Percentiles rank a stretch among this genome's conserved stretches.
These are phyloP conservation scores for Mirounga angustirostris DNA, from an alignment of 2,113 vertebrate genomes.

Conservation along the genomic window DNA sequence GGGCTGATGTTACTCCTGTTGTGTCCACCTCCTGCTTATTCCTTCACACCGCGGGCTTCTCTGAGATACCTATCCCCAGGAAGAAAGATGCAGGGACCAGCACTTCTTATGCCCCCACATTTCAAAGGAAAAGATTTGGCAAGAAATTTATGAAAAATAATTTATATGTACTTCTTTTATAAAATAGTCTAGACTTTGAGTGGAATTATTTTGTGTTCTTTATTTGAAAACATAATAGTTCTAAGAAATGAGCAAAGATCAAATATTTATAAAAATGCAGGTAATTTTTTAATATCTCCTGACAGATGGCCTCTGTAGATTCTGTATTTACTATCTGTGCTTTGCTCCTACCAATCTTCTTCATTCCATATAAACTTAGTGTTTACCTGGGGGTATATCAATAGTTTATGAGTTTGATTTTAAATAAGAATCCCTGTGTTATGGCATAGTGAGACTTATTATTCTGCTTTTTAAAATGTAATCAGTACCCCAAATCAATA, in stretches of 20 bases:
- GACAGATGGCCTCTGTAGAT: slow-evolving; percentile 60
- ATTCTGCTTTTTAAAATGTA: slow-evolving; percentile 59
- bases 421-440: slow-evolving; percentile 60
- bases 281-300: slow-evolving; percentile 68
- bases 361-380: slow-evolving; percentile 4
- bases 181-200: slow-evolving; percentile 53
- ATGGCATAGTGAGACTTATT: slow-evolving; percentile 42
- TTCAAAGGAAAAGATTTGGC: slow-evolving; percentile 22
- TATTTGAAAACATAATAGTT: slow-evolving; percentile 54
- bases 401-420: slow-evolving; percentile 68
- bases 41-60: not conserved
- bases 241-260: slow-evolving; percentile 25
- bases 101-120: not conserved
- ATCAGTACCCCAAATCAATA: slow-evolving; percentile 62
- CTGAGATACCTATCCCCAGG: not conserved
- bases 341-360: not conserved
- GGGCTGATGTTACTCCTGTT: fast-evolving
- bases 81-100: not conserved
- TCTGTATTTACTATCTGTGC: slow-evolving; percentile 43
- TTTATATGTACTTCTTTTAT: slow-evolving; percentile 33
- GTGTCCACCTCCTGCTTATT: fast-evolving
- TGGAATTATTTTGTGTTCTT: slow-evolving; percentile 71
- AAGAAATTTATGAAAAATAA: slow-evolving; percentile 44
- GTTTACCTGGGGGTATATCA: slow-evolving; percentile 60
- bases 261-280: slow-evolving; percentile 70